Evolutionary conservation across 2,888 invertebrate genomes (phyloP), one percentile per base, ranked within the genome.

Genomic region (Beris chalybata): DNA sequence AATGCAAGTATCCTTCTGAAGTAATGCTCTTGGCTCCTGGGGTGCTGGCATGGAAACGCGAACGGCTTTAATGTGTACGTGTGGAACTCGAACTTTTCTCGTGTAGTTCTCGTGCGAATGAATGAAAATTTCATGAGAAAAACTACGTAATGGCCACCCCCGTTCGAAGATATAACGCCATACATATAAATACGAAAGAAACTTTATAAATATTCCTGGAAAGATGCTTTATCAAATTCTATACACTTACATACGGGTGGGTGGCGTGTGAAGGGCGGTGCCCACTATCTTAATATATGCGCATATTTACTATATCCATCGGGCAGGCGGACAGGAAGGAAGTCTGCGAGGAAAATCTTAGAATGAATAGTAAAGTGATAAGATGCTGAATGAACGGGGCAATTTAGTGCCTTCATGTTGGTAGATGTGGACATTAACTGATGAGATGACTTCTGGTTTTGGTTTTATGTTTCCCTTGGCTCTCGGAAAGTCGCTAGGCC

Each of bases 91-190:
- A 30, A 30, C 5, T 53, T 53, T 30, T n/a, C 30, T 31, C 30
- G 30, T 5, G 44, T 44, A n/a, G 44, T 44, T 44, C 44, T 7
- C 22, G 15, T n/a, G 43, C n/a, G 43, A 38, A 56, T 38, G 55
- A 56, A 56, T 56, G 55, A 56, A 56, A 56, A 38, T 56, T 56
- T 56, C 55, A 56, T 56, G 55, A 56, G 55, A 38, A 43, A 56
- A 56, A 56, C 29, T 56, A 43, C 55, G 38, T 56, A 56, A 56
- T 56, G 38, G 55, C 38, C 55, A 38, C 15, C 55, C 55, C 55
- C 13, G n/a, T 56, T 56, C 43, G 43, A 13, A 43, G 15, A 38
- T 38, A 38, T 22, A 22, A 38, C 9, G 38, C 5, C 13, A 13
- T 43, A 13, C 53, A 11, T 38, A 56, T 38, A 56, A 32, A 15